Evolutionary conservation across 1,140 invertebrate genomes (phyloP).

Genomic region (Catajapyx aquilonaris): DNA sequence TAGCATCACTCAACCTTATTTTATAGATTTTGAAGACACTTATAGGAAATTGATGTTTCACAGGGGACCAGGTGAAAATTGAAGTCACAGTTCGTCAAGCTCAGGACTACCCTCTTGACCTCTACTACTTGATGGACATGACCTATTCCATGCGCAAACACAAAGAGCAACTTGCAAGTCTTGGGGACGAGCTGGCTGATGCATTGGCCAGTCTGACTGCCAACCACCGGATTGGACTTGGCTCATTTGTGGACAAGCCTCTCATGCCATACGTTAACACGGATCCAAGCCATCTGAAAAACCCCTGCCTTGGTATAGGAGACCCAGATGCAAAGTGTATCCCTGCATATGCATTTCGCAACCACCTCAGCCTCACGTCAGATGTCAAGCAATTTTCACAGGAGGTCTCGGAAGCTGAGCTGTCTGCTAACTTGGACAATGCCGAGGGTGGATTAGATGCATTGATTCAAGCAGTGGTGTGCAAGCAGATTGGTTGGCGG

Average conservation of each 20-base stretch:
- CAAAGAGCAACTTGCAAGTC: conserved; percentile 47
- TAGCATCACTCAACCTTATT: too few species aligned
- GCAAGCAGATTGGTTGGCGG: conserved; percentile 36
- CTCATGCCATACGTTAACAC: conserved; percentile 40
- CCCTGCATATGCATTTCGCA: conserved; percentile 42
- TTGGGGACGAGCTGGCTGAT: conserved; percentile 42
- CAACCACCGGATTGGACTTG: conserved; percentile 57
- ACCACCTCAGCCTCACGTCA: conserved; percentile 38
- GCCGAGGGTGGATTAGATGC: conserved; percentile 63
- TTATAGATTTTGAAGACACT: too few species aligned
- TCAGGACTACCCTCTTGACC: too few species aligned
- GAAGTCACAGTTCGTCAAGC: too few species aligned
- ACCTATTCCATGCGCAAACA: conserved; percentile 77
- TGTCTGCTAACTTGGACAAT: conserved; percentile 44
- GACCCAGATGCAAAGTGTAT: conserved; percentile 15
- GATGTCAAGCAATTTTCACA: conserved; percentile 32
- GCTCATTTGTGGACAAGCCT: conserved; percentile 52
- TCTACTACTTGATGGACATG: conserved; percentile 82
- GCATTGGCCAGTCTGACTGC: conserved; percentile 49
- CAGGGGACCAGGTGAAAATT: too few species aligned
- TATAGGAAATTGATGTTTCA: too few species aligned
- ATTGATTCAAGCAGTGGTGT: conserved; percentile 48
- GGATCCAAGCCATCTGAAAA: conserved; percentile 16
- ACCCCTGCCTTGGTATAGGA: conserved; percentile 36
- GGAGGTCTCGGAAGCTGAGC: conserved; percentile 25